A percentile compares a stretch with the other conserved stretches of the same genome.
These are phyloP conservation scores for Masticophis lateralis DNA, from an alignment of 2,797 vertebrate genomes.

Conservation along the genomic window DNA sequence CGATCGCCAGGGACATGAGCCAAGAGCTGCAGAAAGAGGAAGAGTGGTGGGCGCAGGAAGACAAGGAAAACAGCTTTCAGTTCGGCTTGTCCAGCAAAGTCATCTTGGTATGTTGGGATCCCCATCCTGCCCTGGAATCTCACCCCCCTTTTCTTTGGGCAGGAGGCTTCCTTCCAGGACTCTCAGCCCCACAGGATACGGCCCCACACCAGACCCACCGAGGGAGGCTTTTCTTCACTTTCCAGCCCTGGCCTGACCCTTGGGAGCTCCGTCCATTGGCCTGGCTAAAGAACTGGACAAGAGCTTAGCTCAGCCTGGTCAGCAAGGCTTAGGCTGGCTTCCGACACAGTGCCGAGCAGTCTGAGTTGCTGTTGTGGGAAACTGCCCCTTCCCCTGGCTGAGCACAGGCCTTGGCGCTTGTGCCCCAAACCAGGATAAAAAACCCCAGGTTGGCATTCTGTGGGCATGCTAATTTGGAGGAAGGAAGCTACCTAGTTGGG, in stretches of 20 bases:
- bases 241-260: background rate
- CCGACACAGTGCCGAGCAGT: background rate
- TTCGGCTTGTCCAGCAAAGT: constrained; percentile 51
- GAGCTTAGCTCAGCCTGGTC: background rate
- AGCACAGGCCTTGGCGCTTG: background rate
- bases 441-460: background rate
- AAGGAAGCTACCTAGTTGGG: background rate
- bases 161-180: background rate
- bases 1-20: constrained; percentile 48
- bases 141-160: background rate
- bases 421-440: background rate
- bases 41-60: constrained; percentile 58
- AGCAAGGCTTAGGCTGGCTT: background rate
- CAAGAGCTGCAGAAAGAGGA: constrained; percentile 65
- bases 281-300: background rate
- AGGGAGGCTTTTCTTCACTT: background rate
- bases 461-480: background rate
- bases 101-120: background rate
- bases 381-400: background rate
- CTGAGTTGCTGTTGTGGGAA: background rate
- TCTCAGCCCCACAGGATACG: too few relatives aligned
- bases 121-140: background rate
- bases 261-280: background rate
- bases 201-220: background rate
- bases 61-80: constrained; percentile 35